Conservation (phyloP, 2,888 invertebrate genomes). For the Cheilosia soror region DNA sequence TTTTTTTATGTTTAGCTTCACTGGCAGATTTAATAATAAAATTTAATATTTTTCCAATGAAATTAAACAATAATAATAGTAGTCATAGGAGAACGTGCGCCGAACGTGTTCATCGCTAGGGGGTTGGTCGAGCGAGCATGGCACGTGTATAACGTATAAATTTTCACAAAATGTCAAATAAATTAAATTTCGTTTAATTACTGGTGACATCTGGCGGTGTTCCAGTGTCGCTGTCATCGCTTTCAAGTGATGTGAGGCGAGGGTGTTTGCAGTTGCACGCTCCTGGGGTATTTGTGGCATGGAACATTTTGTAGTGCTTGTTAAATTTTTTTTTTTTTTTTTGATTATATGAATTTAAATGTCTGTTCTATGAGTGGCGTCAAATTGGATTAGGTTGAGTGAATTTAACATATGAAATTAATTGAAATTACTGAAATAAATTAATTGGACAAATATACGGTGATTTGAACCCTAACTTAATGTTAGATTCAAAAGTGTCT, state of each 20-base stretch:
- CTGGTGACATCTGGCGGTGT: conserved; percentile 67
- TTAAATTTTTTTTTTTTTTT: conserved; percentile 9
- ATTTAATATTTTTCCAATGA: conserved; percentile 24
- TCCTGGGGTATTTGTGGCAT: conserved; percentile 24
- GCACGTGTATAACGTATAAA: conserved; percentile 58
- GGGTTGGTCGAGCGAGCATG: not conserved
- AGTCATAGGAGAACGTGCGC: conserved; percentile 35
- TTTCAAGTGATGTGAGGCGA: conserved; percentile 4
- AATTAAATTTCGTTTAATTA: conserved; percentile 74
- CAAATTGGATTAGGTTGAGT: conserved; percentile 62
- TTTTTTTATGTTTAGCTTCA: conserved; percentile 8
- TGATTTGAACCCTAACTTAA: conserved; percentile 33
- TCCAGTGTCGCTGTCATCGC: conserved; percentile 64
- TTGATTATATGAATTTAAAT: conserved; percentile 14
- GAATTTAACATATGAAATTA: conserved; percentile 61
- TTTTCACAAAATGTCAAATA: conserved; percentile 68
- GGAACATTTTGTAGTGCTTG: conserved; percentile 25
- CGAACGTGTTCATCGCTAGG: conserved; percentile 30
- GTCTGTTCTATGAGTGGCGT: conserved; percentile 44
- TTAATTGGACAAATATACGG: conserved; percentile 45
- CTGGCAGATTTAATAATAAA: conserved; percentile 9
- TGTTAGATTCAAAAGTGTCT: conserved; percentile 17
- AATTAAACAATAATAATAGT: conserved; percentile 34
- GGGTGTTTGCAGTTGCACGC: conserved; percentile 6
- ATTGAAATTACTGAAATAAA: conserved; percentile 62